These are phyloP conservation scores for Pedicia rivosa DNA, from an alignment of 2,888 invertebrate genomes.

Conservation along the genomic window DNA sequence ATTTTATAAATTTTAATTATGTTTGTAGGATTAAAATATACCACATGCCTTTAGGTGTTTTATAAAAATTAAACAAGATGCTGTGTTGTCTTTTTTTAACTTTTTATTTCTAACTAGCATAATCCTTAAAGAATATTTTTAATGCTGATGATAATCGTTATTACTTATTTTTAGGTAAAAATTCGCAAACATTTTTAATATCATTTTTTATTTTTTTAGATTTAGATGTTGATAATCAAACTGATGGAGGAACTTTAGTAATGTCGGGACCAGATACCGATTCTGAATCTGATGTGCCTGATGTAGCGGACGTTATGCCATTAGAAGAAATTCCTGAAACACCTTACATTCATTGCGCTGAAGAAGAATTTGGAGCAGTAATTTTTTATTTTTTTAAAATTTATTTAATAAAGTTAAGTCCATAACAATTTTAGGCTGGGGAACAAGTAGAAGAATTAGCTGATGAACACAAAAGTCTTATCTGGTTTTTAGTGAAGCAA, in stretches of 20 bases:
- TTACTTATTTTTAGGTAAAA: too few relatives aligned
- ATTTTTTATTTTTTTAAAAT: constrained; percentile 12
- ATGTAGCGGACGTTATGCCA: constrained; percentile 13
- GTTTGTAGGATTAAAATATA: too few relatives aligned
- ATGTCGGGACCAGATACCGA: constrained; percentile 33
- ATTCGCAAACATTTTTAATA: not conserved
- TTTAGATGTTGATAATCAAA: constrained; percentile 55
- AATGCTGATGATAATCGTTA: too few relatives aligned
- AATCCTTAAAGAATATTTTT: too few relatives aligned
- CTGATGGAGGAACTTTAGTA: constrained; percentile 38
- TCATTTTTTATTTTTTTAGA: constrained; percentile 29
- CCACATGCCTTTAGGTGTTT: too few relatives aligned
- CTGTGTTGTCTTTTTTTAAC: too few relatives aligned
- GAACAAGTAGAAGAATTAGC: constrained; percentile 83
- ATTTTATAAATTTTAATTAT: too few relatives aligned
- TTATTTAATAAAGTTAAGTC: too few relatives aligned
- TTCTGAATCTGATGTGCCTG: constrained; percentile 43
- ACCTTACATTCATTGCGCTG: constrained; percentile 36
- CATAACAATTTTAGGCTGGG: constrained; percentile 50
- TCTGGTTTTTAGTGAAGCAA: constrained; percentile 91
- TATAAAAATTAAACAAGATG: too few relatives aligned
- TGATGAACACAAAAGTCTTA: constrained; percentile 86
- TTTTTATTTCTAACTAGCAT: too few relatives aligned
- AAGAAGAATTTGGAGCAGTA: constrained; percentile 44
- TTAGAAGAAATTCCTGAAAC: constrained; percentile 39